Conservation (phyloP, 2,888 invertebrate genomes). For the Troilus luridus region DNA sequence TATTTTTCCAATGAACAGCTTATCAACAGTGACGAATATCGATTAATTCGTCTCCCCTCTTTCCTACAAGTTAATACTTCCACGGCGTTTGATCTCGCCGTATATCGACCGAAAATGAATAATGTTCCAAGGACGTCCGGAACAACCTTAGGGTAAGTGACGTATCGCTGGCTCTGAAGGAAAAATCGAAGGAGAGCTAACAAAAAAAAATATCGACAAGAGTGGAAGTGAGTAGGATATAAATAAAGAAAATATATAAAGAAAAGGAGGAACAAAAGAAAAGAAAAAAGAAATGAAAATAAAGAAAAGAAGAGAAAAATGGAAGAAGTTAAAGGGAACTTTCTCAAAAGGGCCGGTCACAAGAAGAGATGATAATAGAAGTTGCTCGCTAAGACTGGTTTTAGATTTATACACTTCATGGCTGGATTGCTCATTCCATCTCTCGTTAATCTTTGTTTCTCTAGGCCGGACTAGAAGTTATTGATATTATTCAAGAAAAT, state of each 20-base stretch:
- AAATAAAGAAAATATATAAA: slow-evolving; percentile 34
- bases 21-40: background rate
- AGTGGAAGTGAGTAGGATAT: slow-evolving; percentile 33
- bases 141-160: slow-evolving; percentile 27
- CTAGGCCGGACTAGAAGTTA: background rate
- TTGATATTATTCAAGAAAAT: background rate
- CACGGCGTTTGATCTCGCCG: background rate
- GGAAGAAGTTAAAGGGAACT: background rate
- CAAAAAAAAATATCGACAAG: background rate
- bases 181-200: background rate
- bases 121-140: background rate
- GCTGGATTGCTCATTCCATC: background rate
- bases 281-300: background rate
- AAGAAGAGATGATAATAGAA: slow-evolving; percentile 32
- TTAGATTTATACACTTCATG: background rate
- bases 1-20: background rate
- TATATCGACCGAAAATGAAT: slow-evolving; percentile 48
- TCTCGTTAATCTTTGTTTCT: background rate
- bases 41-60: background rate
- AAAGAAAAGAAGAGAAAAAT: background rate
- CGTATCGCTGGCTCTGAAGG: background rate
- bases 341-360: slow-evolving; percentile 1
- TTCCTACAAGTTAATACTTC: background rate
- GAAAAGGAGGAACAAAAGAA: background rate
- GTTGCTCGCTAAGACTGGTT: background rate